phyloP scores from a whole-genome alignment of 2,113 vertebrate species.

The Larimichthys crocea region DNA sequence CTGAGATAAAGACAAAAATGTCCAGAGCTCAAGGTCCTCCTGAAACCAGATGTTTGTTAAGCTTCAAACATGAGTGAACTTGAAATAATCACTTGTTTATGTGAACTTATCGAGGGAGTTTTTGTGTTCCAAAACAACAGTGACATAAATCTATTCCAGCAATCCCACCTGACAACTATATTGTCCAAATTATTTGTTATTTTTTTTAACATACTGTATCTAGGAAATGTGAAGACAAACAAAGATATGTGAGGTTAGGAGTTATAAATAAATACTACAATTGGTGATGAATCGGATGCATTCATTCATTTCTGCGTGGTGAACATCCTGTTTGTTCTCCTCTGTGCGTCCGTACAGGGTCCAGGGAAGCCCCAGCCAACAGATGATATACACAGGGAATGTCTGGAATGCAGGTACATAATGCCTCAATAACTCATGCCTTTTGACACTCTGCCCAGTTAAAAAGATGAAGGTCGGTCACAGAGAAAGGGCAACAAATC shows the following conservation, averaged over 20 bases:
- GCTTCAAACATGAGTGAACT: constrained; percentile 29
- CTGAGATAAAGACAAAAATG: constrained; percentile 62
- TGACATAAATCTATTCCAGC: constrained; percentile 15
- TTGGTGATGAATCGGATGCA: constrained; percentile 55
- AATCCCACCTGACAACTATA: constrained; percentile 5
- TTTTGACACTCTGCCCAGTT: constrained; percentile 63
- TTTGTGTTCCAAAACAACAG: constrained; percentile 25
- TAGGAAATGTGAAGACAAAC: constrained; percentile 37
- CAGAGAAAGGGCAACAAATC: constrained; percentile 49
- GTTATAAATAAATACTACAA: constrained; percentile 62
- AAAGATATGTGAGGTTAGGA: constrained; percentile 26
- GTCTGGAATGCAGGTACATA: constrained; percentile 80
- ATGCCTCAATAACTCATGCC: constrained; percentile 71
- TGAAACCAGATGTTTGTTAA: constrained; percentile 64
- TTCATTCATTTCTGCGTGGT: constrained; percentile 41
- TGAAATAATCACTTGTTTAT: constrained; percentile 33
- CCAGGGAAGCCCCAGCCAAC: constrained; percentile 58
- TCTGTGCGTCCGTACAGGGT: constrained; percentile 38
- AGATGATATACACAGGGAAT: constrained; percentile 72
- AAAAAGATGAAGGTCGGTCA: constrained; percentile 45
- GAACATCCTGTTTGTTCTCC: constrained; percentile 81
- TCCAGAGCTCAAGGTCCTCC: constrained; percentile 54
- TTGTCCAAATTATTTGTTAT: not conserved
- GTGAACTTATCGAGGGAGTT: constrained; percentile 14
- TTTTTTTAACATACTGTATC: constrained; percentile 31